A percentile compares a stretch with the other conserved stretches of the same genome.
Evolutionary conservation across 2,797 vertebrate species (phyloP).

Genomic region (Schizothorax lantsangensis): DNA sequence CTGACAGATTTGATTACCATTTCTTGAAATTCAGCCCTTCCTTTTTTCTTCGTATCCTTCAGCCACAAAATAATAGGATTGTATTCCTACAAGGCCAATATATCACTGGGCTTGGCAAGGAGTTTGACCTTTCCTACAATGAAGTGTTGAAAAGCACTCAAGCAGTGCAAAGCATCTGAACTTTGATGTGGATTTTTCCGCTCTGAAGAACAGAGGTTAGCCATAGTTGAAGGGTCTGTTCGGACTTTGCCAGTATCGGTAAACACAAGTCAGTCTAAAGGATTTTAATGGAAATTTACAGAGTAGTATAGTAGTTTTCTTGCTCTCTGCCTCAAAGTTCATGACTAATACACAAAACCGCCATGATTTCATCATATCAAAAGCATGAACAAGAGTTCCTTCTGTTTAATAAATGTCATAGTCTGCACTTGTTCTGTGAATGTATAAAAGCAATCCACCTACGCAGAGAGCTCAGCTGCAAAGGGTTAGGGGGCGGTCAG

Average conservation of each 20-base stretch:
- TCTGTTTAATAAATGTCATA: constrained; percentile 17
- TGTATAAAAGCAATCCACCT: constrained; percentile 38
- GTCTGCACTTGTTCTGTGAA: constrained; percentile 9
- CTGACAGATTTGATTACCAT: constrained; percentile 27
- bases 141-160: constrained; percentile 16
- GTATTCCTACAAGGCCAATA: constrained; percentile 36
- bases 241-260: constrained; percentile 14
- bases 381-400: neutral
- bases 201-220: constrained; percentile 25
- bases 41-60: constrained; percentile 33
- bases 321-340: neutral
- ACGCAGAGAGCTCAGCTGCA: constrained; percentile 49
- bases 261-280: constrained; percentile 42
- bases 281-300: constrained; percentile 30
- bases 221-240: neutral
- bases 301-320: neutral
- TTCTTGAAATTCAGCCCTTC: constrained; percentile 35
- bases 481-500: constrained; percentile 20
- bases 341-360: neutral
- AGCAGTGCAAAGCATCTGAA: constrained; percentile 43
- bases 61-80: constrained; percentile 28
- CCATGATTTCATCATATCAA: neutral
- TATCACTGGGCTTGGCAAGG: constrained; percentile 31
- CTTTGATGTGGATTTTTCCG: constrained; percentile 50
- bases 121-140: constrained; percentile 51